Evolutionary conservation across 1,140 invertebrate genomes (phyloP).

Genomic region (Mizuhopecten yessoensis): DNA sequence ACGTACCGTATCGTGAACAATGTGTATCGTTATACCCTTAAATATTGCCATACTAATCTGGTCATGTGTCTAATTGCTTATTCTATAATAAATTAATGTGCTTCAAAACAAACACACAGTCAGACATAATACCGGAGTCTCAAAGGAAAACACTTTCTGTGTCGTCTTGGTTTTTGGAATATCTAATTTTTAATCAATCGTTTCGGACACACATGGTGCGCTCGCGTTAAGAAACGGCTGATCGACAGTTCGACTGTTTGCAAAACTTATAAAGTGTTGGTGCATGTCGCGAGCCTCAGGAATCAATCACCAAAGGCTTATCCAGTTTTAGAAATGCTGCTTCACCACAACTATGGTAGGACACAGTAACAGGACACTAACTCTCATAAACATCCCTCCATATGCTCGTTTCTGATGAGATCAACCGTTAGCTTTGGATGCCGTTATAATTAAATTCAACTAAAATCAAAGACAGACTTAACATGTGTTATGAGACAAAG

Average conservation of each 20-base stretch:
- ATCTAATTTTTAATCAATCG: background rate
- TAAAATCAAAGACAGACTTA: background rate
- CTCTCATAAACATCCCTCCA: background rate
- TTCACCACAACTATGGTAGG: background rate
- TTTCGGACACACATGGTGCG: background rate
- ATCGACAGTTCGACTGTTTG: background rate
- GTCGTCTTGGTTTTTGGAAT: background rate
- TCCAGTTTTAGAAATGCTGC: background rate
- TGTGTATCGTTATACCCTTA: too few species aligned
- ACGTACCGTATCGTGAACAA: too few species aligned
- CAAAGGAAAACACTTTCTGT: background rate
- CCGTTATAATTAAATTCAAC: background rate
- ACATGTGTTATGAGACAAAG: constrained; percentile 20
- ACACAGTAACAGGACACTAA: background rate
- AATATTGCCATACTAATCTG: too few species aligned
- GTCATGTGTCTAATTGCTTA: too few species aligned
- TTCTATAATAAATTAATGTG: too few species aligned
- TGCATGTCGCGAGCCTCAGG: background rate
- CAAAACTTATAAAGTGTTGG: background rate
- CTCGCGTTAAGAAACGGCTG: background rate
- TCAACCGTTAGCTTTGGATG: constrained; percentile 4
- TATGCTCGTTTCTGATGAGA: constrained; percentile 2
- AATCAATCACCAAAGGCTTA: background rate
- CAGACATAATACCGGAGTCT: background rate
- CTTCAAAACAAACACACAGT: too few species aligned